These are phyloP conservation scores for Antennarius maculatus DNA, from an alignment of 2,797 vertebrate genomes.

Conservation along the genomic window DNA sequence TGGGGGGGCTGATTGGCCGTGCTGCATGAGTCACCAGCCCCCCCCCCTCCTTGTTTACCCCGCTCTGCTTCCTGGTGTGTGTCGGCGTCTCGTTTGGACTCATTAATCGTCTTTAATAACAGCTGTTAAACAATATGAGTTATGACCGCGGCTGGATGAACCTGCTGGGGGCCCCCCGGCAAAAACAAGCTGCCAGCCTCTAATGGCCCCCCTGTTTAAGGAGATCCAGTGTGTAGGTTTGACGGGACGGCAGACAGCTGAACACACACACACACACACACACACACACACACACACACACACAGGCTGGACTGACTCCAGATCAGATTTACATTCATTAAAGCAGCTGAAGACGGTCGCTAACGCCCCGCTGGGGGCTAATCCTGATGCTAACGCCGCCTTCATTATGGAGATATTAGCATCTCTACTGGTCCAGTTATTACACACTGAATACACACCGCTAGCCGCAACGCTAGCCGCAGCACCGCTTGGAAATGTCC, in stretches of 20 bases:
- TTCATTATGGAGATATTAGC: too few species aligned
- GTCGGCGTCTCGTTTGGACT: conserved; percentile 4
- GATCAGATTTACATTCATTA: not conserved
- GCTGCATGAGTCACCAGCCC: conserved; percentile 24
- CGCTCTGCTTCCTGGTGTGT: conserved; percentile 34
- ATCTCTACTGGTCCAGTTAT: not conserved
- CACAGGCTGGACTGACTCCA: not conserved
- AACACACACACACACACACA: not conserved
- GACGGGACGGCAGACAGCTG: not conserved
- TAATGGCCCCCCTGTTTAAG: conserved; percentile 11
- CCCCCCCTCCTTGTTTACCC: conserved; percentile 37
- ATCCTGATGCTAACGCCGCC: too few species aligned
- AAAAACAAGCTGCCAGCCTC: not conserved
- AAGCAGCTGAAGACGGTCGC: not conserved
- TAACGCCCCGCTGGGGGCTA: too few species aligned
- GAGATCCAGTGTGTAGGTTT: not conserved
- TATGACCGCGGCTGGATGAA: conserved; percentile 28
- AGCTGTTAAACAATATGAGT: conserved; percentile 21
- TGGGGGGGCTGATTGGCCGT: not conserved
- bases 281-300: too few species aligned
- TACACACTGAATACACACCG: not conserved
- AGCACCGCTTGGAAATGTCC: too few species aligned
- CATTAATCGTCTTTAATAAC: conserved; percentile 19
- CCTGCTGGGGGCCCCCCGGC: conserved; percentile 8
- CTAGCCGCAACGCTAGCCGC: too few species aligned